Evolutionary conservation across 1,140 invertebrate species (phyloP), one percentile per base, ranked within the genome.

Genomic region (Sarcophaga peregrina): DNA sequence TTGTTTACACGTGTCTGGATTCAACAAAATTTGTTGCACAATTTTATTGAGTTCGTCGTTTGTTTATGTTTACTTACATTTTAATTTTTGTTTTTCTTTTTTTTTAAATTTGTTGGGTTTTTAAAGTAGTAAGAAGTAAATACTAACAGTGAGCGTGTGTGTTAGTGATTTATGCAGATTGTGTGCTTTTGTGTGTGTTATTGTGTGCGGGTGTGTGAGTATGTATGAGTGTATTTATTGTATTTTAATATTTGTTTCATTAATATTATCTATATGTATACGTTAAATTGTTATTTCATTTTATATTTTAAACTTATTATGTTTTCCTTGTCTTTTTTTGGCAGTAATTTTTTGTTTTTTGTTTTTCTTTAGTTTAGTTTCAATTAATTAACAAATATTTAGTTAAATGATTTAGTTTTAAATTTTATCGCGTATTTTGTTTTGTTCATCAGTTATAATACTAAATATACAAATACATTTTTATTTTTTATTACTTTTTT

Each of bases 311-410:
- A 45, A 72, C 76, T 83, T 86, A 84, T 86, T 83, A 83, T 82
- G 82, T 83, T 52, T 62, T 82, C 37, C 81, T 82, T 82, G 62
- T 62, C 52, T 46, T 50, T 82, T 78, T 78, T 47, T 78, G 75
- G 75, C 75, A 83, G 83, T 83, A 86, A 85, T 84, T 82, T 83
- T 82, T 84, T 83, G 85, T 62, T 82, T 73, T 80, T 76, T 68
- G 54, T 74, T 74, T 74, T 74, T 74, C 46, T 74, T 37, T 74
- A 45, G 15, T 74, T 76, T 10, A 1, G 5, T 72, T 72, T 72
- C n/a, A 72, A 20, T 72, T 78, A 78, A 78, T 78, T 50, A 78
- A 78, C 75, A 52, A 50, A 47, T 76, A 76, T 76, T 47, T 76
- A 76, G 45, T 76, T 48, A 37, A 37, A 37, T 37, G 25, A 37